Percentiles rank a stretch among this genome's conserved stretches.
phyloP scores from a whole-genome alignment of 2,888 invertebrate genomes.

The Amphipoea oculea region DNA sequence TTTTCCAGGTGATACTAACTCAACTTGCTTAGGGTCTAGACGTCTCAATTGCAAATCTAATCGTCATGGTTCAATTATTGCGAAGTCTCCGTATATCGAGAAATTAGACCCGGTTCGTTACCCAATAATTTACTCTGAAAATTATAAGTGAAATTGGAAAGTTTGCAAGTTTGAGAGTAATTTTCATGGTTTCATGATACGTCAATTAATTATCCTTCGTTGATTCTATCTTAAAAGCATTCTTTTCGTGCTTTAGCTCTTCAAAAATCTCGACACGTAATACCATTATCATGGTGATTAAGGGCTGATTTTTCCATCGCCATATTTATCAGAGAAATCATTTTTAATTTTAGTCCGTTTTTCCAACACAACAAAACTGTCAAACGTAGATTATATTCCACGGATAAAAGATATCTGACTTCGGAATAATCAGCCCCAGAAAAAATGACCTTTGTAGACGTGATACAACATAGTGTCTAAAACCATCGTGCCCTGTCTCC shows the following conservation, averaged over 20 bases:
- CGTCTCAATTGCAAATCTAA: constrained; percentile 47
- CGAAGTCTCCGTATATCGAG: constrained; percentile 29
- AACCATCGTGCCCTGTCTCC: constrained; percentile 24
- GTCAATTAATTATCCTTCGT: background rate
- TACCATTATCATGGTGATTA: background rate
- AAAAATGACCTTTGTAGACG: background rate
- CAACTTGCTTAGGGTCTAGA: constrained; percentile 17
- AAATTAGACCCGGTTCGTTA: constrained; percentile 46
- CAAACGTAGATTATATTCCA: background rate
- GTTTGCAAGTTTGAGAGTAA: background rate
- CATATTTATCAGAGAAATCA: background rate
- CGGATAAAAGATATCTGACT: background rate
- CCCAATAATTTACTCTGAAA: constrained; percentile 29
- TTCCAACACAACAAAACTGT: background rate
- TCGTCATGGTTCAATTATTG: constrained; percentile 47
- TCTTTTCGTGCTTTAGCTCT: background rate
- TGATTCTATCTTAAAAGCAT: background rate
- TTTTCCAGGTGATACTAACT: background rate
- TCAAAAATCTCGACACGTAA: background rate
- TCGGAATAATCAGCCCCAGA: background rate
- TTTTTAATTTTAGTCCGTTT: background rate
- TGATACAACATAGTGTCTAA: background rate
- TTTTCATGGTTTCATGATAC: background rate
- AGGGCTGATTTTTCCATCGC: too few species aligned
- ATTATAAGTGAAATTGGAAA: constrained; percentile 8